These are phyloP conservation scores for Elephas maximus DNA, from an alignment of 2,113 vertebrate species.

Conservation along the genomic window DNA sequence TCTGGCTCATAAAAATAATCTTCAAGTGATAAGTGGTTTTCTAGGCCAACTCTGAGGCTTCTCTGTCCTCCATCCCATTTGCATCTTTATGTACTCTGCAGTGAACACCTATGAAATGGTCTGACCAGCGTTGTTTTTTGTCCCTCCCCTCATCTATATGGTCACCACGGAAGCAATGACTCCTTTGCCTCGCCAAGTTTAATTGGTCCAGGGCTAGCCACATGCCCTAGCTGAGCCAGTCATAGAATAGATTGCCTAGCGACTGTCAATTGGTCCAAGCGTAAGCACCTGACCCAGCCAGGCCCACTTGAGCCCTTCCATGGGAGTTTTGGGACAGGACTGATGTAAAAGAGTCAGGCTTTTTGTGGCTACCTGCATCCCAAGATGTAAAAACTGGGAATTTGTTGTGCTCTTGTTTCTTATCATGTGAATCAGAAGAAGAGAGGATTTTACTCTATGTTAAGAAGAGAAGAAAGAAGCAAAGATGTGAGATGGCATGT, in stretches of 20 bases:
- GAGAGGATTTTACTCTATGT: neutral
- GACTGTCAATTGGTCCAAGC: neutral
- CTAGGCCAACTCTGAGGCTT: neutral
- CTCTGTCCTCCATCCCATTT: neutral
- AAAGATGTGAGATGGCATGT: neutral
- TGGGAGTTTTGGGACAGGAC: neutral
- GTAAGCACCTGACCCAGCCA: neutral
- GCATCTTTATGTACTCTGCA: neutral
- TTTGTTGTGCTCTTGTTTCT: neutral
- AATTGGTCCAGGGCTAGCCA: neutral
- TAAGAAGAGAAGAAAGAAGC: neutral
- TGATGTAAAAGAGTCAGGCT: neutral
- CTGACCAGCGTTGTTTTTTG: neutral
- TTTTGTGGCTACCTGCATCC: neutral
- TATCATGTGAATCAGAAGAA: neutral
- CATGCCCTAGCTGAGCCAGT: neutral
- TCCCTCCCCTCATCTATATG: neutral
- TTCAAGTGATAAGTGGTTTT: slow-evolving; percentile 32
- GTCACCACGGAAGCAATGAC: neutral
- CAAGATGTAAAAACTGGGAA: neutral
- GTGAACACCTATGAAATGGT: neutral
- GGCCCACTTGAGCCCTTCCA: neutral
- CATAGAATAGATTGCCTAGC: neutral
- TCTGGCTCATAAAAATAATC: neutral
- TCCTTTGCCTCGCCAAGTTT: neutral